Conservation (phyloP, 2,113 vertebrate species). For the Mohoua ochrocephala region DNA sequence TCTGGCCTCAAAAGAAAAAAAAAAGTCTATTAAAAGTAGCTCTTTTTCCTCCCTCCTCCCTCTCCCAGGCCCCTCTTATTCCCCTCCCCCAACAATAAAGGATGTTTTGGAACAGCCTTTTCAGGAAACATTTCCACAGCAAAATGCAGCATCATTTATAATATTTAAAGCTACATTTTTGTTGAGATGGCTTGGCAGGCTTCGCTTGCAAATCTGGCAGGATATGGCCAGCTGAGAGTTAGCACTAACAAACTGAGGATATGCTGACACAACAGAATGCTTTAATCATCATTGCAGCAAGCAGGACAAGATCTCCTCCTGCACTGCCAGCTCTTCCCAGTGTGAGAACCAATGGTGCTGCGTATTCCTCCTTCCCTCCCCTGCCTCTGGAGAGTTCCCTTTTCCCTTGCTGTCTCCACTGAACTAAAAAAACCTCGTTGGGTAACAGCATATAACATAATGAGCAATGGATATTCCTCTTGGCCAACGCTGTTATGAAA, state of each 20-base stretch:
- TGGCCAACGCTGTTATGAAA: constrained; percentile 42
- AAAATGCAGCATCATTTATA: constrained; percentile 71
- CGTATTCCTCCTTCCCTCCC: constrained; percentile 72
- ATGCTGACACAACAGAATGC: constrained; percentile 89
- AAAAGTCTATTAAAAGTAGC: constrained; percentile 54
- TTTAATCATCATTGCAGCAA: constrained; percentile 81
- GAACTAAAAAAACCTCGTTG: constrained; percentile 52
- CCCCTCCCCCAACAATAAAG: constrained; percentile 47
- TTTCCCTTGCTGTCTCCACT: constrained; percentile 48
- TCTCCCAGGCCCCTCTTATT: constrained; percentile 51
- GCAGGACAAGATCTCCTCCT: constrained; percentile 71
- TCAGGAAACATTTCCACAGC: constrained; percentile 69
- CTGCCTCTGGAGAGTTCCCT: constrained; percentile 65
- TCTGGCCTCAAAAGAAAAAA: constrained; percentile 39
- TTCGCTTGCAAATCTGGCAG: constrained; percentile 82
- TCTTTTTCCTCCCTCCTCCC: constrained; percentile 42
- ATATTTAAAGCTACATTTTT: constrained; percentile 74
- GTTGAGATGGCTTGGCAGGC: constrained; percentile 83
- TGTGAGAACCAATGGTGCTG: constrained; percentile 69
- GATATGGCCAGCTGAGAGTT: constrained; percentile 80
- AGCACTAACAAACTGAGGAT: constrained; percentile 79
- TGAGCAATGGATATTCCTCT: constrained; percentile 57
- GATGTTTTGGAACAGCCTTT: constrained; percentile 66
- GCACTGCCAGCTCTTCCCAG: constrained; percentile 80
- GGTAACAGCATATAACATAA: constrained; percentile 36